A percentile compares a stretch with the other conserved stretches of the same genome.
These are phyloP conservation scores for Rhabdophis nuchalis DNA, from an alignment of 2,797 vertebrate genomes.

Conservation along the genomic window DNA sequence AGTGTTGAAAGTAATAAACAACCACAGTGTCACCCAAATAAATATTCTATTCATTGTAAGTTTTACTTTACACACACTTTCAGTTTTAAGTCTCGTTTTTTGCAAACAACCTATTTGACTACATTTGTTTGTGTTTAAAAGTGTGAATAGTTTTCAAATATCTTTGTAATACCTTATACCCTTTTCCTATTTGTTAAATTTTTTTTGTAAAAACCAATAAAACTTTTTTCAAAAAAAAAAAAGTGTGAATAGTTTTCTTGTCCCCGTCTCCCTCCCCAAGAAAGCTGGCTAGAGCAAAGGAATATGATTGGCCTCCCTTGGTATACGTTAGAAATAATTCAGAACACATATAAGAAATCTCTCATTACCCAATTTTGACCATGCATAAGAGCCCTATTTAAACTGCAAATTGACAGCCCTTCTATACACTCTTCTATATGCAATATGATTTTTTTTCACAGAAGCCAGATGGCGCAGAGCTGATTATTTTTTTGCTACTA, in stretches of 20 bases:
- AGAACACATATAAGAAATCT: conserved; percentile 16
- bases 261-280: background rate
- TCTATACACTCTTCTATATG: background rate
- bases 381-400: conserved; percentile 2
- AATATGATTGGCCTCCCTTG: background rate
- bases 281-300: background rate
- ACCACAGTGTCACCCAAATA: background rate
- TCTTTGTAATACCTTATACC: no score
- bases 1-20: background rate
- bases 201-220: no score
- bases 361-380: conserved; percentile 21
- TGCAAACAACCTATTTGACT: background rate
- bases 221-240: no score
- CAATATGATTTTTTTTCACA: conserved; percentile 21
- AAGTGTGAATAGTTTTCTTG: background rate
- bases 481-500: background rate
- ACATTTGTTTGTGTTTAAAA: background rate
- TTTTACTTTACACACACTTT: background rate
- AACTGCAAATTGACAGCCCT: conserved; percentile 28
- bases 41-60: background rate
- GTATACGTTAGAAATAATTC: background rate
- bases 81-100: background rate
- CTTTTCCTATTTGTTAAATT: no score
- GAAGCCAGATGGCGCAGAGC: conserved; percentile 14
- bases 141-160: background rate